Evolutionary conservation across 2,113 vertebrate genomes (phyloP), one percentile per base, ranked within the genome.

Genomic region (Forbesichthys agassizii): DNA sequence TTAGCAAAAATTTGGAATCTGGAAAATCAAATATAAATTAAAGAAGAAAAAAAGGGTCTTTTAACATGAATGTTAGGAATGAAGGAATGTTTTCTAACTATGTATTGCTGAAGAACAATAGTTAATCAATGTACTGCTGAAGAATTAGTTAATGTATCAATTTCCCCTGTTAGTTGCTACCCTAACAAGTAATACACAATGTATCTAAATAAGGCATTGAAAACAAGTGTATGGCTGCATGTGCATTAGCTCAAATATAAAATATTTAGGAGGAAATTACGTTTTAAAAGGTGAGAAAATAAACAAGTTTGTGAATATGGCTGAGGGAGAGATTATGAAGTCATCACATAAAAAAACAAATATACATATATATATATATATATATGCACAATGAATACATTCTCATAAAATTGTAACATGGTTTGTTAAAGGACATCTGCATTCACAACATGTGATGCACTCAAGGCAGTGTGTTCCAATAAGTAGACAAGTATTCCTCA

Each of bases 381-480:
- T 70, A 84, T 62, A 81, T 75, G 87, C 86, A 91, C 89, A 92
- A 75, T 82, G 20, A 82, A 78, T 81, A 89, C 88, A 89, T 68
- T 80, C 55, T 81, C 69, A 83, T 82, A 14, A 85, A 84, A 81
- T 84, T 77, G 80, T 68, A 73, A 90, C 90, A 88, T 73, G 71
- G 81, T 72, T 81, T 56, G 66, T 73, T 82, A 65, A 85, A 75
- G 84, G 85, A 92, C 84, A 92, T 90, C 85, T 84, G 84, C 82
- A 90, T 88, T 89, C 78, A 91, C 88, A 92, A 90, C 74, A 86
- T 74, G 88, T 12, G 33, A 62, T 75, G 79, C 89, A 90, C 88
- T 80, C 83, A 88, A 89, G 89, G 91, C 88, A 91, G 88, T 88
- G 86, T 81, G 80, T 84, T 78, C 74, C 33, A 49, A 49, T 46